Evolutionary conservation across 2,113 vertebrate genomes (phyloP).

Genomic region (Anguilla japonica): DNA sequence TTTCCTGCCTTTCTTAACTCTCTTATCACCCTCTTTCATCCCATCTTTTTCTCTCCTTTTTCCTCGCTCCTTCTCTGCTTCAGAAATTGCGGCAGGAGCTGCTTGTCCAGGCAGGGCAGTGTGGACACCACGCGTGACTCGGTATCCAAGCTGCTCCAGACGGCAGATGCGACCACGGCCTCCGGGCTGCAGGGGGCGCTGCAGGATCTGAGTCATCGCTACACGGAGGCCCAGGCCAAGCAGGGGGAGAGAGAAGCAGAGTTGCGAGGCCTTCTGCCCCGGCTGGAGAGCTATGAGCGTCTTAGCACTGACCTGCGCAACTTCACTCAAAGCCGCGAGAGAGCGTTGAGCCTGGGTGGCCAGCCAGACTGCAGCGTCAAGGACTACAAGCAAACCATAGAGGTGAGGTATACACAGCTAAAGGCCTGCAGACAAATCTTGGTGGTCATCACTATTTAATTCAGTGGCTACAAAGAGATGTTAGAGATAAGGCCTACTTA

Average conservation of each 20-base stretch:
- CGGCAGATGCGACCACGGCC: slow-evolving; percentile 76
- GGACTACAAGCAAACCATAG: slow-evolving; percentile 84
- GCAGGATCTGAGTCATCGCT: slow-evolving; percentile 71
- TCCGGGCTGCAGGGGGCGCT: slow-evolving; percentile 79
- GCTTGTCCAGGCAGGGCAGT: slow-evolving; percentile 84
- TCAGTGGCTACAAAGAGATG: neutral
- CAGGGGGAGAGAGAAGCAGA: slow-evolving; percentile 77
- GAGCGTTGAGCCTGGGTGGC: slow-evolving; percentile 76
- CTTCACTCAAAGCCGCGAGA: slow-evolving; percentile 77
- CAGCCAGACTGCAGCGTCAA: slow-evolving; percentile 83
- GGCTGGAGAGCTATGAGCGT: slow-evolving; percentile 85
- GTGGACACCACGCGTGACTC: slow-evolving; percentile 88
- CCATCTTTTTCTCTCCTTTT: neutral
- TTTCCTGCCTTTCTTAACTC: neutral
- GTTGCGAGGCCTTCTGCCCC: slow-evolving; percentile 80
- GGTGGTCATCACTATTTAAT: neutral
- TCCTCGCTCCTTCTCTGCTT: neutral
- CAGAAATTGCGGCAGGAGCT: slow-evolving; percentile 96
- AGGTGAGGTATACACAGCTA: slow-evolving; percentile 70
- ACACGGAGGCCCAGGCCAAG: slow-evolving; percentile 71
- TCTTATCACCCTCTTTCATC: neutral
- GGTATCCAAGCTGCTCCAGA: slow-evolving; percentile 79
- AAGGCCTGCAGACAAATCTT: neutral
- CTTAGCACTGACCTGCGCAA: slow-evolving; percentile 75
- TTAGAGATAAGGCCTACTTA: neutral